phyloP scores from a whole-genome alignment of 2,113 vertebrate genomes.

The Pterocles orientalis region DNA sequence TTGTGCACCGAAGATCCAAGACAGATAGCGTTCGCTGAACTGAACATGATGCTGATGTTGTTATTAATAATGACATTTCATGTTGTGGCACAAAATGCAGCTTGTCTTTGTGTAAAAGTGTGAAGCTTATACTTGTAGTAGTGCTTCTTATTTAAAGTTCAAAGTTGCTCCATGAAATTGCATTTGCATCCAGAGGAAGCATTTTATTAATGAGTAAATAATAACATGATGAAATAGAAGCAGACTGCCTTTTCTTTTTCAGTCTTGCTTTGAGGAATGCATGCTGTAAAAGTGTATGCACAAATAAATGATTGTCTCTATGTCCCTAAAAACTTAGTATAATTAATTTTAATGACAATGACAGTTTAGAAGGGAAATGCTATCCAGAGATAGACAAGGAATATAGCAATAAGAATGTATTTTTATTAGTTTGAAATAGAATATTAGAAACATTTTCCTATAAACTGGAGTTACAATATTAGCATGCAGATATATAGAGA shows the following conservation, averaged over 20 bases:
- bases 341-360: not conserved
- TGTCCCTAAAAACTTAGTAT: not conserved
- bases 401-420: not conserved
- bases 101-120: not conserved
- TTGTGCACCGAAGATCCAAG: not conserved
- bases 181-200: not conserved
- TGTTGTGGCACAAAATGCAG: not conserved
- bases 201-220: not conserved
- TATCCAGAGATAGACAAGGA: not conserved
- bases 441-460: not conserved
- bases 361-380: not conserved
- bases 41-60: not conserved
- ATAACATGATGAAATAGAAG: not conserved
- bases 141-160: not conserved
- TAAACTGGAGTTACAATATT: not conserved
- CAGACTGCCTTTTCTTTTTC: not conserved
- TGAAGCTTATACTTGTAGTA: not conserved
- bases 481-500: not conserved
- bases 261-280: not conserved
- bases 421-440: not conserved
- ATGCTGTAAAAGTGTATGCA: not conserved
- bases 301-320: not conserved
- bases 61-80: not conserved
- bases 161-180: not conserved
- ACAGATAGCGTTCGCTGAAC: accelerated